Conservation (phyloP, 2,797 vertebrate genomes). For the Eptatretus atami region DNA sequence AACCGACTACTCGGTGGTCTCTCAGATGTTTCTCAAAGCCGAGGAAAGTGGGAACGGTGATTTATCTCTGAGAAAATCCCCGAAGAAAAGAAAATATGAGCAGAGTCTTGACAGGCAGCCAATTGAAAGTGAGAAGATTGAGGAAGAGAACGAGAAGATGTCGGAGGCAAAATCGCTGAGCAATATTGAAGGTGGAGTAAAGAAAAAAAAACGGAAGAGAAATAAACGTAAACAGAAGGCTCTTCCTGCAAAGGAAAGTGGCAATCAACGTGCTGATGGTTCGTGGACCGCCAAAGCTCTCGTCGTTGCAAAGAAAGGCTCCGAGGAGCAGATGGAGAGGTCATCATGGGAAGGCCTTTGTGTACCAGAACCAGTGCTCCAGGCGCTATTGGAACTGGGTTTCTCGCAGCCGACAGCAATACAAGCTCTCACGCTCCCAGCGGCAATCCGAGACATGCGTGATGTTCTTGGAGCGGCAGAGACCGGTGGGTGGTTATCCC, state of each 20-base stretch:
- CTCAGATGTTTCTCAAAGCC: constrained; percentile 17
- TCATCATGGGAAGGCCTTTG: constrained; percentile 53
- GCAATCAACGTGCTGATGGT: neutral
- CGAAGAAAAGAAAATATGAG: constrained; percentile 7
- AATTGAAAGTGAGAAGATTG: constrained; percentile 10
- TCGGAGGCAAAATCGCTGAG: constrained; percentile 10
- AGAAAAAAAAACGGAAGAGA: neutral
- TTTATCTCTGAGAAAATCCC: constrained; percentile 6
- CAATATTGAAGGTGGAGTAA: no score
- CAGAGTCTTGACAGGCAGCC: neutral
- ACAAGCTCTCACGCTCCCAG: constrained; percentile 44
- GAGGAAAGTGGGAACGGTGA: constrained; percentile 13
- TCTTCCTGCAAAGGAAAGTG: neutral
- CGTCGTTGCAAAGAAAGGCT: constrained; percentile 9
- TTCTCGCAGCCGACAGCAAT: constrained; percentile 62
- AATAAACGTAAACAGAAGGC: neutral
- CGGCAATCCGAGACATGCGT: constrained; percentile 60
- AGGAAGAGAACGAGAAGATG: constrained; percentile 16
- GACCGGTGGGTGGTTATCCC: constrained; percentile 27
- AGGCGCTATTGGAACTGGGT: constrained; percentile 40
- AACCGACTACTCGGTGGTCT: constrained; percentile 34
- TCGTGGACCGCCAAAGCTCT: constrained; percentile 10
- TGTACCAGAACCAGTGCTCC: constrained; percentile 38
- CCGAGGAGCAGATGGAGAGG: constrained; percentile 22
- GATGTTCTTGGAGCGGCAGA: constrained; percentile 80